These are phyloP conservation scores for Tetrapedia diversipes DNA, from an alignment of 2,888 invertebrate species.

Conservation along the genomic window DNA sequence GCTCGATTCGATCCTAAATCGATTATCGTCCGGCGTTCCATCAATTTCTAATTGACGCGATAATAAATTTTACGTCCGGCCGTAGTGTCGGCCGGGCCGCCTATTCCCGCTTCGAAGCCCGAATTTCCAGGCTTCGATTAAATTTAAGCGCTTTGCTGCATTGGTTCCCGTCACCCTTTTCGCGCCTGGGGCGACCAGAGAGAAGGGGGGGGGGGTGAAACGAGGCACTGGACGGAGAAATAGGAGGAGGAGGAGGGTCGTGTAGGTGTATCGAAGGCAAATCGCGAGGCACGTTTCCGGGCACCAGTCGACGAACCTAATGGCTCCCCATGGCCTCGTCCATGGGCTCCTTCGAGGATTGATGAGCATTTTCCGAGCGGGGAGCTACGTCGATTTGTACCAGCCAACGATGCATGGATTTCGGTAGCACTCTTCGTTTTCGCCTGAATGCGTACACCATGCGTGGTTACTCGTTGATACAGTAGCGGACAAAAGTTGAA, in stretches of 20 bases:
- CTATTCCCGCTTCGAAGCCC: slow-evolving; percentile 58
- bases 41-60: slow-evolving; percentile 79
- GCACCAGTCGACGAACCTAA: slow-evolving; percentile 49
- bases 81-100: slow-evolving; percentile 34
- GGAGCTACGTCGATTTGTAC: slow-evolving; percentile 44
- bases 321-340: slow-evolving; percentile 61
- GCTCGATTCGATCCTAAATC: slow-evolving; percentile 72
- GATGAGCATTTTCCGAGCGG: slow-evolving; percentile 52
- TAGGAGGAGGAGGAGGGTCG: not conserved
- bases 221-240: not conserved
- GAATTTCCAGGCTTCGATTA: slow-evolving; percentile 70
- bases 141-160: slow-evolving; percentile 69
- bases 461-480: too few relatives aligned
- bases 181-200: not conserved
- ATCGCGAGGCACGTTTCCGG: slow-evolving; percentile 55
- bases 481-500: too few relatives aligned
- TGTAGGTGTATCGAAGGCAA: slow-evolving; percentile 34
- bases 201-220: not conserved
- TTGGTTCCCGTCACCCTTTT: slow-evolving; percentile 25
- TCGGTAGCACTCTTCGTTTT: too few relatives aligned
- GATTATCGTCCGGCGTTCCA: slow-evolving; percentile 76
- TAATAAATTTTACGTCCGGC: slow-evolving; percentile 74
- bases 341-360: slow-evolving; percentile 62
- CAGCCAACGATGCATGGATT: slow-evolving; percentile 27
- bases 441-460: too few relatives aligned